phyloP scores from a whole-genome alignment of 2,113 vertebrate genomes.

The Lonchura striata region DNA sequence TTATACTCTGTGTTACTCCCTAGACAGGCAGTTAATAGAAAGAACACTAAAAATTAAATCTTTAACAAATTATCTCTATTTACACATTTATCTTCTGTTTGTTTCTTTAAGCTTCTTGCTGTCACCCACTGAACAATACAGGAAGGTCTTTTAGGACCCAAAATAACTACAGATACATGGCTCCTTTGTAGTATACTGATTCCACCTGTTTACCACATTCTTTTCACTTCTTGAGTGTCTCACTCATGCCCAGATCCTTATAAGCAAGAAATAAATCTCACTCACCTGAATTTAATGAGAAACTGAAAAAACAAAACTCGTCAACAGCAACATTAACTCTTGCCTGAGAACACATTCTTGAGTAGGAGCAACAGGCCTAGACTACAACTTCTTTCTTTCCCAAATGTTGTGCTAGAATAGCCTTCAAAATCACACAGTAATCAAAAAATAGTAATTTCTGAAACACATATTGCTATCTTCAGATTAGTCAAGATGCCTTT shows the following conservation, averaged over 20 bases:
- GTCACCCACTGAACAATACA: background rate
- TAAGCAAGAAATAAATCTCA: background rate
- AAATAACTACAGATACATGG: background rate
- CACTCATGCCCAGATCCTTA: background rate
- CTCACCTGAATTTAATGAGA: background rate
- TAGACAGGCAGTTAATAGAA: background rate
- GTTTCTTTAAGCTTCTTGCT: background rate
- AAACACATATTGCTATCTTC: background rate
- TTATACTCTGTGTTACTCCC: background rate
- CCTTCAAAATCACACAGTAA: background rate
- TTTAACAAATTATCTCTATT: background rate
- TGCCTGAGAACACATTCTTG: background rate
- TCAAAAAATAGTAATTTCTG: background rate
- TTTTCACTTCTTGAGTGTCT: background rate
- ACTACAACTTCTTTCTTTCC: background rate
- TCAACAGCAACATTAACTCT: background rate
- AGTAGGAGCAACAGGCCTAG: background rate
- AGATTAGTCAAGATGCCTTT: background rate
- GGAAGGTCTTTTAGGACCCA: background rate
- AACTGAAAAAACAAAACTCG: background rate
- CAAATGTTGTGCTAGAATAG: background rate
- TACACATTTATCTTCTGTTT: background rate
- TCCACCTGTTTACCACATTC: background rate
- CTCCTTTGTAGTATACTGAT: background rate
- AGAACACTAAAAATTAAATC: background rate